Evolutionary conservation across 30 jellyfish, hydroid and myxozoan genomes (phyloP).

Genomic region (Sanderia malayensis): DNA sequence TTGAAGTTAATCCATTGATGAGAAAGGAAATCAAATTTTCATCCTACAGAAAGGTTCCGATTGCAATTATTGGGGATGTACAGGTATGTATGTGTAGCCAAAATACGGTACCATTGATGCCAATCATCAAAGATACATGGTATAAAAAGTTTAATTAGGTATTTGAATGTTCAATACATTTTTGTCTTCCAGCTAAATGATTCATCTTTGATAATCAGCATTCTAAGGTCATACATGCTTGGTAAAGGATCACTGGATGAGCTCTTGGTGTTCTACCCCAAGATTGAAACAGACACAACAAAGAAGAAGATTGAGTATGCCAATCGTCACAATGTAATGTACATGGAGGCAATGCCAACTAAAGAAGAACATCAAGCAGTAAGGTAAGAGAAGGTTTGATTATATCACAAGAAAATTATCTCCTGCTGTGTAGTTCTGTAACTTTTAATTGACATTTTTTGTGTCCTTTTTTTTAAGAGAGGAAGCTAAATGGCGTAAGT

Average conservation of each 20-base stretch:
- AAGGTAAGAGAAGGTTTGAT: conserved; percentile 61
- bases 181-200: conserved; percentile 75
- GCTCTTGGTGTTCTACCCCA: conserved; percentile 75
- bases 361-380: conserved; percentile 51
- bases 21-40: conserved; percentile 85
- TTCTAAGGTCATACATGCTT: conserved; percentile 67
- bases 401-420: not conserved
- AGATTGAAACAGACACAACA: conserved; percentile 49
- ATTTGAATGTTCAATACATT: too few species aligned
- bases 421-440: too few species aligned
- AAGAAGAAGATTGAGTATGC: conserved; percentile 71
- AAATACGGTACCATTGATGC: too few species aligned
- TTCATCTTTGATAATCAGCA: conserved; percentile 87
- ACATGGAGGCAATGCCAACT: conserved; percentile 57
- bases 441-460: too few species aligned
- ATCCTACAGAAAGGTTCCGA: conserved; percentile 88
- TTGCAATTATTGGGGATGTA: conserved; percentile 42
- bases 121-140: too few species aligned
- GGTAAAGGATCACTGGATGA: conserved; percentile 68
- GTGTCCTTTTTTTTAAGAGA: conserved; percentile 49
- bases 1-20: conserved; percentile 88
- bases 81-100: too few species aligned
- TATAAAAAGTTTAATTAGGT: too few species aligned
- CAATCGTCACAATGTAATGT: conserved; percentile 86
- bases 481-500: conserved; percentile 87